Percentiles rank a stretch among this genome's conserved stretches.
phyloP scores from a whole-genome alignment of 2,113 vertebrate species.

The Willisornis vidua region DNA sequence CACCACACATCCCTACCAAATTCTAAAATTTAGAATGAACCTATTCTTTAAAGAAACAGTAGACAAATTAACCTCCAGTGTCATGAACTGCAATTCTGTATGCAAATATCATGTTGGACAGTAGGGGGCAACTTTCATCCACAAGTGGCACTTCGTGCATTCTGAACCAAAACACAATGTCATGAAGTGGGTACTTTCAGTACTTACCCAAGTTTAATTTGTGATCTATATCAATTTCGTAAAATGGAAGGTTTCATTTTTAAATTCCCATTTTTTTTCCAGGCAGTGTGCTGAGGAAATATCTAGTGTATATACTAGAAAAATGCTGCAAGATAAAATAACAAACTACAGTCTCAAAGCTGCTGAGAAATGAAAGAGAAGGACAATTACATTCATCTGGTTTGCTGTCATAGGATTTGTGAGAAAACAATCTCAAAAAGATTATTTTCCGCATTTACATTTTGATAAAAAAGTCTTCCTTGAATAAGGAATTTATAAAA shows the following conservation, averaged over 20 bases:
- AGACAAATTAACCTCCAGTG: background rate
- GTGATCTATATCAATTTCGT: background rate
- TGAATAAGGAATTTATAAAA: background rate
- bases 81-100: background rate
- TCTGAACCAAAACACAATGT: background rate
- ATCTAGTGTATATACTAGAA: background rate
- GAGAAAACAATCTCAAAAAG: background rate
- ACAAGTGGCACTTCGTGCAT: background rate
- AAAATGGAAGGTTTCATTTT: background rate
- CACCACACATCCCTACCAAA: background rate
- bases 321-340: background rate
- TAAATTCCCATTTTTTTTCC: background rate
- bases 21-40: background rate
- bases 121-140: conserved; percentile 65
- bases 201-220: background rate
- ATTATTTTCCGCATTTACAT: background rate
- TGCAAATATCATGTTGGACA: conserved; percentile 15
- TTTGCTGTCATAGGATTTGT: background rate
- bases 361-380: background rate
- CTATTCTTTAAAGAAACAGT: background rate
- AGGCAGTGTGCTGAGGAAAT: background rate
- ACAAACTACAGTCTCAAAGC: background rate
- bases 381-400: background rate
- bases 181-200: background rate
- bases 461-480: background rate